A percentile compares a stretch with the other conserved stretches of the same genome.
Conservation (phyloP, 2,797 vertebrate genomes). For the Chaenodraco wilsoni region DNA sequence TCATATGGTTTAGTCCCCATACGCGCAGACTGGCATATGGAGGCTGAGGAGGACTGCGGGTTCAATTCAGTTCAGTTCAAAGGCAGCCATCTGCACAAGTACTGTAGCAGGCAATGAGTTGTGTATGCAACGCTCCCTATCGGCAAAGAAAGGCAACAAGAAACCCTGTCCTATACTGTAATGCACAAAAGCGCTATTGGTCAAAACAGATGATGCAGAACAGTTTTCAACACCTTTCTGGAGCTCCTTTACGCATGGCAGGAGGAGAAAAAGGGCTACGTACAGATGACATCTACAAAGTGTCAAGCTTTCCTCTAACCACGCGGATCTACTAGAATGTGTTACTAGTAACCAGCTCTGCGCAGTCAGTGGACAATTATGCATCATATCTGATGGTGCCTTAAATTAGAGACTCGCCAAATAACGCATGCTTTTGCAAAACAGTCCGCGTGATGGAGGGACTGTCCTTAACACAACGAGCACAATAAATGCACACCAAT, state of each 20-base stretch:
- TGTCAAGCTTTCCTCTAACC: conserved; percentile 20
- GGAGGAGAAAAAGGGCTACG: conserved; percentile 34
- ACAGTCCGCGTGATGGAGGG: conserved; percentile 27
- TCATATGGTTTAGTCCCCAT: conserved; percentile 46
- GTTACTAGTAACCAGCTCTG: conserved; percentile 20
- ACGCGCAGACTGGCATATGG: conserved; percentile 54
- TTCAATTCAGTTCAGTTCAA: conserved; percentile 74
- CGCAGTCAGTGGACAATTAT: conserved; percentile 30
- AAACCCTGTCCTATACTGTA: conserved; percentile 23
- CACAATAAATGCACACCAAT: conserved; percentile 21
- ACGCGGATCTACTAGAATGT: conserved; percentile 16
- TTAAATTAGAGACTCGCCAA: conserved; percentile 33
- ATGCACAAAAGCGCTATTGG: conserved; percentile 51
- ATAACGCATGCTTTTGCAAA: conserved; percentile 19
- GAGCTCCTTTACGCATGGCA: conserved; percentile 61
- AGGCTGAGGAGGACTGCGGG: conserved; percentile 53
- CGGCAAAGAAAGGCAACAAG: conserved; percentile 77
- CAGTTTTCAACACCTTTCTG: conserved; percentile 48
- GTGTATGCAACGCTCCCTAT: conserved; percentile 84
- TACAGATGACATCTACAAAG: conserved; percentile 33
- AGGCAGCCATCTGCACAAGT: conserved; percentile 67
- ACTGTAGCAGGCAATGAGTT: conserved; percentile 55
- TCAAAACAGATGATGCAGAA: conserved; percentile 42
- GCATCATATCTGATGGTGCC: conserved; percentile 45
- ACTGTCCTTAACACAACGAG: conserved; percentile 11